phyloP scores from a whole-genome alignment of 2,113 vertebrate genomes.

The Morone saxatilis region DNA sequence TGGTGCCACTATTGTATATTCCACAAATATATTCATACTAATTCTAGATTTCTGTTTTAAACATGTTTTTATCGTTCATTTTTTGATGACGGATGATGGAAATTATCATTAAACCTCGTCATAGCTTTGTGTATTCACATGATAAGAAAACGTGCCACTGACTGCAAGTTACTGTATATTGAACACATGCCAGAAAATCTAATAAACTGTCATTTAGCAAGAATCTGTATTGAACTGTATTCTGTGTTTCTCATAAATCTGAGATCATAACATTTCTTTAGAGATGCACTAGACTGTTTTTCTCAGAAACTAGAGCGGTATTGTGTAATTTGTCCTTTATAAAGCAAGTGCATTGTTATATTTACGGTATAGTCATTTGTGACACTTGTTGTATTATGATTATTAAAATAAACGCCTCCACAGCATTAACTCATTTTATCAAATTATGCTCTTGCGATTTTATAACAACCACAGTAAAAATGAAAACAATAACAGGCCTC shows the following conservation, averaged over 20 bases:
- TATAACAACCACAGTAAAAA: not conserved
- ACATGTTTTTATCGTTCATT: slow-evolving; percentile 10
- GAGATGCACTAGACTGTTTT: not conserved
- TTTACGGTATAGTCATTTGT: not conserved
- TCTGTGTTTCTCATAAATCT: not conserved
- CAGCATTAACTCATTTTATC: not conserved
- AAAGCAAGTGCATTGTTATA: not conserved
- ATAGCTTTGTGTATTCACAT: slow-evolving; percentile 13
- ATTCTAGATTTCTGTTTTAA: slow-evolving; percentile 5
- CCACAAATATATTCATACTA: slow-evolving; percentile 11
- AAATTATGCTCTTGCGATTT: not conserved
- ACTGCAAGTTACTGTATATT: slow-evolving; percentile 23
- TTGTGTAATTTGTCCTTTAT: not conserved
- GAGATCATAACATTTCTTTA: not conserved
- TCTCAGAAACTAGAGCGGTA: not conserved
- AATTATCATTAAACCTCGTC: not conserved
- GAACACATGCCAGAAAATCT: slow-evolving; percentile 6
- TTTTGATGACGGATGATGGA: slow-evolving; percentile 3
- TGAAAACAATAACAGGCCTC: not conserved
- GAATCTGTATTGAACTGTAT: not conserved
- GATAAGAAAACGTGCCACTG: slow-evolving; percentile 27
- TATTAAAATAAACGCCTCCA: not conserved
- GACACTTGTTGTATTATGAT: not conserved
- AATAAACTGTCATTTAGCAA: slow-evolving; percentile 59
- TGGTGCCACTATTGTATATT: slow-evolving; percentile 13